Evolutionary conservation across 1,140 invertebrate genomes (phyloP).

Genomic region (Neotoxoptera formosana): DNA sequence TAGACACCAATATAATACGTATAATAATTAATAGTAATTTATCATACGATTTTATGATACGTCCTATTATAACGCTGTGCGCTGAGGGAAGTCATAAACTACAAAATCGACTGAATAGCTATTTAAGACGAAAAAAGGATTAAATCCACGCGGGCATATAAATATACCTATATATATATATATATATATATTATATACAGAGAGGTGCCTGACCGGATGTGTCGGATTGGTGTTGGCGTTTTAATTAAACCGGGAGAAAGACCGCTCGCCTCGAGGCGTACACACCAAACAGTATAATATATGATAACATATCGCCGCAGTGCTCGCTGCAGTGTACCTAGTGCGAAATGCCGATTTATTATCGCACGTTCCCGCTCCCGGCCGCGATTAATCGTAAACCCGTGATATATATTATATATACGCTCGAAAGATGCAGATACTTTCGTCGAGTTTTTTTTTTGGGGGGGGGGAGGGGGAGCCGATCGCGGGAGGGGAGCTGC

Average conservation of each 20-base stretch:
- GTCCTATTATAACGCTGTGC: not conserved
- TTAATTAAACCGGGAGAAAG: slow-evolving; percentile 39
- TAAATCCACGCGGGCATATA: not conserved
- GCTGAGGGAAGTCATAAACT: not conserved
- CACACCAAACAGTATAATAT: not conserved
- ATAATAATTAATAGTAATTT: not conserved
- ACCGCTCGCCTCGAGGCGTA: not conserved
- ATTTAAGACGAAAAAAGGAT: not conserved
- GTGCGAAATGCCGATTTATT: not conserved
- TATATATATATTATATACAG: too few relatives aligned
- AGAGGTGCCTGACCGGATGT: not conserved
- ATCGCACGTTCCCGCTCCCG: not conserved
- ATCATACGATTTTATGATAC: not conserved
- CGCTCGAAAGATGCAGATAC: not conserved
- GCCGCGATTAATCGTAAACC: not conserved
- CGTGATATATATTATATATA: not conserved
- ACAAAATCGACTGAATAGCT: not conserved
- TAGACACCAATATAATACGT: not conserved
- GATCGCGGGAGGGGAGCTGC: too few relatives aligned
- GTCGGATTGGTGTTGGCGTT: not conserved
- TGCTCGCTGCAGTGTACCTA: not conserved
- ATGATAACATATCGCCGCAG: not conserved
- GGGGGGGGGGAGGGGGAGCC: too few relatives aligned
- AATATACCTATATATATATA: not conserved
- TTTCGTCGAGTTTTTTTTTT: too few relatives aligned